Conservation (phyloP, 2,113 vertebrate genomes). For the Orientallactaga bullata region DNA sequence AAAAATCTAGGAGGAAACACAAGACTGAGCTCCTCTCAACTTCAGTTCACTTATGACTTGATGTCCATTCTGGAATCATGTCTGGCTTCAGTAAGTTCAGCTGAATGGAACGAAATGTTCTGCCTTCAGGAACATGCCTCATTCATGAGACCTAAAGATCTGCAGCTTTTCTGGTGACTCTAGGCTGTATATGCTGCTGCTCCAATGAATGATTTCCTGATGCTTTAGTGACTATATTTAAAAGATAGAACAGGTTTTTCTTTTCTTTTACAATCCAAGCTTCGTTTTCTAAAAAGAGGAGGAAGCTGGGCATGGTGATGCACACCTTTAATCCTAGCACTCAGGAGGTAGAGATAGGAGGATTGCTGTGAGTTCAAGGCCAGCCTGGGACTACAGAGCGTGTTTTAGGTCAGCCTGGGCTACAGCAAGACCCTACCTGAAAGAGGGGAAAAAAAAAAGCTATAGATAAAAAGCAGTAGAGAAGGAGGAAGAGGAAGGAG, state of each 20-base stretch:
- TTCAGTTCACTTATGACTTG: slow-evolving; percentile 5
- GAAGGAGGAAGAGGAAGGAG: neutral
- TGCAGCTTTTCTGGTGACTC: neutral
- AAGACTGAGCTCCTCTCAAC: neutral
- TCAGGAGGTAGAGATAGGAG: no score
- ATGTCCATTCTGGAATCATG: slow-evolving; percentile 9
- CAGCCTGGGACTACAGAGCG: no score
- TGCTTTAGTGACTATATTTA: slow-evolving; percentile 7
- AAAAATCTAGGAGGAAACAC: neutral
- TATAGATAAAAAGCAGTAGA: no score
- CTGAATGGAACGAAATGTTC: neutral
- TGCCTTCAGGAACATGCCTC: neutral
- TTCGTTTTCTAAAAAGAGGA: neutral
- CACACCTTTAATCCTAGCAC: no score
- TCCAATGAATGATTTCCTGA: neutral
- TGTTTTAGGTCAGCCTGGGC: no score
- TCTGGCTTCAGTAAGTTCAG: neutral
- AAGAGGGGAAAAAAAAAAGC: neutral
- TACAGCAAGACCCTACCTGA: no score
- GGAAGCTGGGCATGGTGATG: no score
- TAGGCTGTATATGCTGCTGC: neutral
- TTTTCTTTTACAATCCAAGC: neutral
- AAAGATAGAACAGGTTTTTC: neutral
- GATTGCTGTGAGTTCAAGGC: no score
- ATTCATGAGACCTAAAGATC: neutral